A percentile compares a stretch with the other conserved stretches of the same genome.
These are phyloP conservation scores for Colius striatus DNA, from an alignment of 2,113 vertebrate genomes.

Conservation along the genomic window DNA sequence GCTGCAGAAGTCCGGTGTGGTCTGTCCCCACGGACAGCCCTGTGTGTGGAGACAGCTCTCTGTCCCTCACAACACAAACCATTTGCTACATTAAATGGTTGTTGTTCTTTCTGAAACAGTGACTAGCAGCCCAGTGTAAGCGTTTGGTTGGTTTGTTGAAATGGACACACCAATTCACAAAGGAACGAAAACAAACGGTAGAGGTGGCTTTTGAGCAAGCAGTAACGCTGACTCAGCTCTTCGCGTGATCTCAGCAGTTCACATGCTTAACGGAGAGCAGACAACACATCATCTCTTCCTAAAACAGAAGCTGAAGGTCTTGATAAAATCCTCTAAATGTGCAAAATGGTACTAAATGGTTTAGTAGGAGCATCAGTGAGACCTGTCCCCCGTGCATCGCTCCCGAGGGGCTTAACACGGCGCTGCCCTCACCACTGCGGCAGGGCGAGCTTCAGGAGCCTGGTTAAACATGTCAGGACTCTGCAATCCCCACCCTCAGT, in stretches of 20 bases:
- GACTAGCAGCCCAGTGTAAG: background rate
- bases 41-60: background rate
- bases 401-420: background rate
- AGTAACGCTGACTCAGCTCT: background rate
- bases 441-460: background rate
- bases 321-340: background rate
- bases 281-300: background rate
- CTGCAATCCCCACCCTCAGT: background rate
- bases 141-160: background rate
- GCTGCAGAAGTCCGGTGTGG: background rate
- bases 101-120: background rate
- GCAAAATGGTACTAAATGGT: too few species aligned
- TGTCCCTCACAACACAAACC: background rate
- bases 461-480: background rate
- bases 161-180: background rate
- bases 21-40: background rate
- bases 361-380: background rate
- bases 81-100: background rate
- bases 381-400: background rate
- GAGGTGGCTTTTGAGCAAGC: background rate
- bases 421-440: fast-evolving
- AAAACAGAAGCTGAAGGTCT: background rate
- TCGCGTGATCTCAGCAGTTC: background rate
- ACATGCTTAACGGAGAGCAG: background rate
- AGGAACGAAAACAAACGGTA: background rate